A percentile compares a stretch with the other conserved stretches of the same genome.
Evolutionary conservation across 2,113 vertebrate genomes (phyloP).

Genomic region (Herpetotheres cachinnans): DNA sequence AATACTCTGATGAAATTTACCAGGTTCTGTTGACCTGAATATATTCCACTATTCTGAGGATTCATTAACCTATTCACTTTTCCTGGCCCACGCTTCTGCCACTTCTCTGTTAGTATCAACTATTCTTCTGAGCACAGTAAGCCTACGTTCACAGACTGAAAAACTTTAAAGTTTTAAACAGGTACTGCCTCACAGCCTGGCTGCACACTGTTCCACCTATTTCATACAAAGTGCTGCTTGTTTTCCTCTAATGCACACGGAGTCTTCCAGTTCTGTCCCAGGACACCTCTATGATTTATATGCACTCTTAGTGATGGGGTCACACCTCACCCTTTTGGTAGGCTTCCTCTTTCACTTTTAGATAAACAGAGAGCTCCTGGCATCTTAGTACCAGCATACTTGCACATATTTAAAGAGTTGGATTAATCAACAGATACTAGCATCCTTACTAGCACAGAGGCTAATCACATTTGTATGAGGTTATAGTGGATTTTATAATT

Average conservation of each 20-base stretch:
- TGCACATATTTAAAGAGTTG: fast-evolving
- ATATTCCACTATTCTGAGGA: neutral
- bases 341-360: neutral
- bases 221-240: neutral
- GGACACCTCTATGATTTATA: neutral
- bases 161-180: neutral
- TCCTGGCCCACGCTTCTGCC: neutral
- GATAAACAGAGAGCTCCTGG: neutral
- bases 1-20: neutral
- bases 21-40: neutral
- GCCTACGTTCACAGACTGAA: neutral
- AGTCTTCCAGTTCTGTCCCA: neutral
- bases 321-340: neutral
- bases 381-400: neutral
- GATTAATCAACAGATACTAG: neutral
- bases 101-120: neutral
- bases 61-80: neutral
- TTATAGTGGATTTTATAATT: neutral
- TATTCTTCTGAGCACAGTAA: neutral
- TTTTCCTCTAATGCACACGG: neutral
- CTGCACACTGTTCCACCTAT: neutral
- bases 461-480: neutral
- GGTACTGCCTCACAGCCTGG: neutral
- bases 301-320: neutral
- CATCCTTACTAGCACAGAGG: neutral